Conservation (phyloP, 2,888 invertebrate genomes). For the Tenthredo scrophulariae region DNA sequence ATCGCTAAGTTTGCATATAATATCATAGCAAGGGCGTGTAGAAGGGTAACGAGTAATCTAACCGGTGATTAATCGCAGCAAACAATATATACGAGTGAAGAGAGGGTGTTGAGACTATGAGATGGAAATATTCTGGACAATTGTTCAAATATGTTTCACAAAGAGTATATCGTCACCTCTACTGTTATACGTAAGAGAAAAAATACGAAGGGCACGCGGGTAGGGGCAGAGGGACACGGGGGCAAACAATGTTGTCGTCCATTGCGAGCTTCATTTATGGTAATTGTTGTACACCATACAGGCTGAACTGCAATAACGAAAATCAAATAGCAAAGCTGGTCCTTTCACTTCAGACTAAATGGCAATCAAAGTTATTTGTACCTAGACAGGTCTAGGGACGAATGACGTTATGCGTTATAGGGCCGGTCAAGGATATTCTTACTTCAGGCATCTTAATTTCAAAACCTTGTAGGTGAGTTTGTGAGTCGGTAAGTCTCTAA, state of each 20-base stretch:
- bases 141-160: not conserved
- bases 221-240: conserved; percentile 5
- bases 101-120: not conserved
- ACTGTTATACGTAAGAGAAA: conserved; percentile 5
- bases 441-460: conserved; percentile 64
- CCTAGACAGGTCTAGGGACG: conserved; percentile 63
- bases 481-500: conserved; percentile 68
- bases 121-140: not conserved
- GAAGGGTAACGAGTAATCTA: not conserved
- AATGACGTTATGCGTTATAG: conserved; percentile 64
- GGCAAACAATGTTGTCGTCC: conserved; percentile 31
- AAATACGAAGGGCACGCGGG: conserved; percentile 7
- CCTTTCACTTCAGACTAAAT: not conserved
- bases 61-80: not conserved
- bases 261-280: conserved; percentile 16
- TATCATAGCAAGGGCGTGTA: conserved; percentile 1
- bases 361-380: conserved; percentile 58
- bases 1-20: not conserved
- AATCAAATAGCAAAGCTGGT: not conserved
- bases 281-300: conserved; percentile 12
- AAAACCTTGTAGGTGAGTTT: conserved; percentile 70
- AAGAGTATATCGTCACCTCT: conserved; percentile 55
- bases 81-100: not conserved
- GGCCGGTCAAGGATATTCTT: conserved; percentile 65
- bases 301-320: conserved; percentile 29